phyloP scores from a whole-genome alignment of 2,888 invertebrate species.

The Habrosyne pyritoides region DNA sequence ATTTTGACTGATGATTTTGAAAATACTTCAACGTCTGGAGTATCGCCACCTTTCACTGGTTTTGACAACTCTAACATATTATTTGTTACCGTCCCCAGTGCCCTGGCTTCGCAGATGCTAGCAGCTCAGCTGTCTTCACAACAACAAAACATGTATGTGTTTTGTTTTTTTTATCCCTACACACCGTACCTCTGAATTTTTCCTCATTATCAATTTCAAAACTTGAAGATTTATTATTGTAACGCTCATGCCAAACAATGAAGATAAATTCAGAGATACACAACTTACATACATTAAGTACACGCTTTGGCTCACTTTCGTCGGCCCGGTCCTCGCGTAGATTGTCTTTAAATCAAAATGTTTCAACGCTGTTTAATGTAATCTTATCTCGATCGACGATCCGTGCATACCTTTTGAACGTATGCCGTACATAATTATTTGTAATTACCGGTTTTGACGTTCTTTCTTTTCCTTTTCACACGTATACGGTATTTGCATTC shows the following conservation, averaged over 20 bases:
- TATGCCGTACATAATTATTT: conserved; percentile 79
- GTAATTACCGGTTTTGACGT: conserved; percentile 78
- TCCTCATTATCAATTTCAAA: conserved; percentile 29
- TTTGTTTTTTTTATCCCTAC: conserved; percentile 73
- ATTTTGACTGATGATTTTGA: conserved; percentile 30
- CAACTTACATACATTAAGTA: conserved; percentile 72
- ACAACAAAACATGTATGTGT: conserved; percentile 97
- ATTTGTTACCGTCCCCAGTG: conserved; percentile 91
- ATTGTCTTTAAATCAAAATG: conserved; percentile 82
- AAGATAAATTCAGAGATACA: conserved; percentile 72
- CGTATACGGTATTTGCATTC: conserved; percentile 81
- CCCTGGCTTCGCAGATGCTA: conserved; percentile 98
- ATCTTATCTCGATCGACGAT: conserved; percentile 78
- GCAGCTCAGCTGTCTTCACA: conserved; percentile 96
- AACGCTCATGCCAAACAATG: conserved; percentile 29
- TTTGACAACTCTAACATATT: conserved; percentile 69
- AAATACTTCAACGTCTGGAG: conserved; percentile 36
- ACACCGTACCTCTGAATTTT: conserved; percentile 59
- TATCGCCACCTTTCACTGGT: conserved; percentile 44
- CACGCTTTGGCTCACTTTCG: conserved; percentile 72
- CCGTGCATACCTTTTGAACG: conserved; percentile 76
- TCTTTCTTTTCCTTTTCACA: conserved; percentile 81
- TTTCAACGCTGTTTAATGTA: conserved; percentile 81
- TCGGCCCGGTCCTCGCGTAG: conserved; percentile 66
- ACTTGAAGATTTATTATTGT: conserved; percentile 17